A percentile compares a stretch with the other conserved stretches of the same genome.
Conservation (phyloP, 2,888 invertebrate genomes). For the Spicauda simplicius region DNA sequence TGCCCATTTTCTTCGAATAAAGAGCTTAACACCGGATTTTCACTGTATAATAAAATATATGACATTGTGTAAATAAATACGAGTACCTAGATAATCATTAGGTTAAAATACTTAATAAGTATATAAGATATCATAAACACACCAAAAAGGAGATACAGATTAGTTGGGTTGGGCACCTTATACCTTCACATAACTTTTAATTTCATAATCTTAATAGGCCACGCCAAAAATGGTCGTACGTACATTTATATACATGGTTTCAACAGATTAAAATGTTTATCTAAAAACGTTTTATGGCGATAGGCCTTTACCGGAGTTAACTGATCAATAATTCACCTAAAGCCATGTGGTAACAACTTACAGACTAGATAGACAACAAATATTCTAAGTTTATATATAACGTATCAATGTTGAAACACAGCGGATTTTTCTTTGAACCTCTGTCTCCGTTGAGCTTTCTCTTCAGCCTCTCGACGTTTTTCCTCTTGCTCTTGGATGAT, state of each 20-base stretch:
- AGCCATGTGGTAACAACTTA: slow-evolving; percentile 80
- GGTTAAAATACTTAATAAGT: not conserved
- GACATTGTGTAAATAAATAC: not conserved
- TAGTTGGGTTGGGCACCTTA: not conserved
- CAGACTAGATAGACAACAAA: slow-evolving; percentile 69
- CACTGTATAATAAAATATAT: not conserved
- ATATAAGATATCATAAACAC: not conserved
- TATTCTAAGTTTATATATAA: slow-evolving; percentile 44
- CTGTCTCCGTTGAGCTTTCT: slow-evolving; percentile 91
- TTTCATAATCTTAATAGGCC: slow-evolving; percentile 21
- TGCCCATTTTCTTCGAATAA: no score
- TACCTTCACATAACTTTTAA: slow-evolving; percentile 4
- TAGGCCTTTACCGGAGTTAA: slow-evolving; percentile 18
- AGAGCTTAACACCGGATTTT: no score
- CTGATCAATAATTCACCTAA: slow-evolving; percentile 43
- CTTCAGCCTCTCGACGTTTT: slow-evolving; percentile 92
- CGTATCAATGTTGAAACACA: slow-evolving; percentile 86
- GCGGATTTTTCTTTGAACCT: slow-evolving; percentile 96
- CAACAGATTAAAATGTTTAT: slow-evolving; percentile 14
- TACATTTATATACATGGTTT: not conserved
- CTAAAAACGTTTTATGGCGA: slow-evolving; percentile 1
- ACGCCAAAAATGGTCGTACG: slow-evolving; percentile 15
- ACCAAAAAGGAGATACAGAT: not conserved
- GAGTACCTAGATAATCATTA: not conserved
- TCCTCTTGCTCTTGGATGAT: slow-evolving; percentile 97